Evolutionary conservation across 64 coral and sea anemone genomes (phyloP).

Genomic region (Pocillopora damicornis): DNA sequence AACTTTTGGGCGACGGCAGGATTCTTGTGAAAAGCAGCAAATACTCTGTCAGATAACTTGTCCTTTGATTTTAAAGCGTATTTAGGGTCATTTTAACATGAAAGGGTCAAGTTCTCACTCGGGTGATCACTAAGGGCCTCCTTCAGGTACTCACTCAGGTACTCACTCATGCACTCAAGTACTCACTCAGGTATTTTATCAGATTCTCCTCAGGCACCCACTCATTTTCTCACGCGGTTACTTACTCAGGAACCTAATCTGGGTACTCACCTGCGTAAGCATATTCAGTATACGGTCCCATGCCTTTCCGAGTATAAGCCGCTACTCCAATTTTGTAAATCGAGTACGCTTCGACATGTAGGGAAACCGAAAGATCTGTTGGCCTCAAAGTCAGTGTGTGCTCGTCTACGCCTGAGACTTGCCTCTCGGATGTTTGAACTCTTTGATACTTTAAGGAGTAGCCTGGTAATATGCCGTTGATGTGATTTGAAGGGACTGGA

Average conservation of each 20-base stretch:
- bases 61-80: too few species aligned
- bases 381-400: background rate
- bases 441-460: conserved; percentile 44
- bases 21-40: background rate
- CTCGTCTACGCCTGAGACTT: background rate
- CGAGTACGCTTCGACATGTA: conserved; percentile 41
- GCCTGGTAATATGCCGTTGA: conserved; percentile 52
- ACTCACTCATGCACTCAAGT: too few species aligned
- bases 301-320: conserved; percentile 33
- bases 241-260: background rate
- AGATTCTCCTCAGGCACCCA: too few species aligned
- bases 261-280: conserved; percentile 49
- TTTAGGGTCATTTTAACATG: too few species aligned
- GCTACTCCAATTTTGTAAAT: conserved; percentile 45
- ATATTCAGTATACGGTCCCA: conserved; percentile 34
- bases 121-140: too few species aligned
- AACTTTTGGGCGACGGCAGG: conserved; percentile 28
- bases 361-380: background rate
- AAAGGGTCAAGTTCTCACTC: too few species aligned
- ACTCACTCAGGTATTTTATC: too few species aligned
- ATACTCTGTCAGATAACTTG: too few species aligned
- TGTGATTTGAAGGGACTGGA: conserved; percentile 16
- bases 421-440: conserved; percentile 37
- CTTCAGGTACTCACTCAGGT: too few species aligned
- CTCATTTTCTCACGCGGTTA: background rate